Base-by-base conservation (phyloP, 35 echinoderm and acorn worm genomes). In the Ophiothrix spiculata region DNA sequence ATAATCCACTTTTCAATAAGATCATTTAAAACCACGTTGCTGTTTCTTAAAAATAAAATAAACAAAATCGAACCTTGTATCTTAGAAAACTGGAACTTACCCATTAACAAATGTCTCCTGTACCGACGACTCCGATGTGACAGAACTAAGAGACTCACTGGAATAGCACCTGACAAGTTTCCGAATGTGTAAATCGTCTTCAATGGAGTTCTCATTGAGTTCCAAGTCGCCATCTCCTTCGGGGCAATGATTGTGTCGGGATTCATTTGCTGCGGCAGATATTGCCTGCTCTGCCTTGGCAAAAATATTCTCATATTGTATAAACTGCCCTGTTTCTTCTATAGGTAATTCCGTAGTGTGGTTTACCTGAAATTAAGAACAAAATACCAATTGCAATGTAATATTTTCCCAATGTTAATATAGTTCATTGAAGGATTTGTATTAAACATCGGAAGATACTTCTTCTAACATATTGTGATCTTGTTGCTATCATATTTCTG, bases 221-320 rank as follows among this genome's bases (percentile, higher is more conserved):
- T 85, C 60, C 39, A 63, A 35, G 54, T 64, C 40, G 23, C 25
- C 31, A 64, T 39, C 39, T 15, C 46, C 39, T 34, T 80, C 56
- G 23, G 77, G 77, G 8, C 19, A 63, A 28, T 35, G 64, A 37
- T 83, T 41, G 40, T 86, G 90, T 41, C 92, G 88, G 17, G 94
- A 97, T 78, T 94, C 92, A 37, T 89, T 87, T 0, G 90, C 90
- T 33, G 90, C 94, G 34, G 94, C 90, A 28, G 90, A 91, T 32
- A 97, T 89, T 17, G 94, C 94, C 63, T 97, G 85, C 38, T 97
- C 89, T 25, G 93, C 93, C 56, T 91, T 91, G 54, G 85, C 93
- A 79, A 95, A 92, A 41, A 95, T 86, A 37, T 88, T 91, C 86
- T 95, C 93, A 85, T 95, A 95, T 46, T 95, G 89, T 36, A 95